phyloP scores from a whole-genome alignment of 2,797 vertebrate species.

The Pipistrellus pygmaeus region DNA sequence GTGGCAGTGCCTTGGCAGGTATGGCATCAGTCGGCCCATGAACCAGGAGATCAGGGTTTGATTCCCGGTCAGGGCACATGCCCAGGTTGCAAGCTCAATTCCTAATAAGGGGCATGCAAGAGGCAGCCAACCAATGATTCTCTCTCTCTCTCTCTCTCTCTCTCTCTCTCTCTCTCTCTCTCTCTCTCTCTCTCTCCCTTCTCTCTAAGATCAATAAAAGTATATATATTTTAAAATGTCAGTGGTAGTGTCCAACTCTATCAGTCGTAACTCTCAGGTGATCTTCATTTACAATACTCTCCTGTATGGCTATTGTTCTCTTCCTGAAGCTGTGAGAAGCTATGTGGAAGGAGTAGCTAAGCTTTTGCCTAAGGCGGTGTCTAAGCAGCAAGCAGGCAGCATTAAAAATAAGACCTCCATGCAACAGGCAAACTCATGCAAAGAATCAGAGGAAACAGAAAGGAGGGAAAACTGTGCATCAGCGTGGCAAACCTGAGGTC shows the following conservation, averaged over 20 bases:
- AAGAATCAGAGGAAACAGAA: neutral
- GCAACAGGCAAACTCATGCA: neutral
- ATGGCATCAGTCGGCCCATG: too few species aligned
- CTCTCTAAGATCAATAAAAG: too few species aligned
- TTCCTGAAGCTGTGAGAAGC: neutral
- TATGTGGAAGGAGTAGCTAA: neutral
- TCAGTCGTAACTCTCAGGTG: neutral
- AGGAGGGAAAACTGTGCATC: neutral
- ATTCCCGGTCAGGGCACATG: too few species aligned
- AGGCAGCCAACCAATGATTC: too few species aligned
- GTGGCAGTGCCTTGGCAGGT: too few species aligned
- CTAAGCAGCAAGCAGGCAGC: neutral
- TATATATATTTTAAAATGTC: neutral
- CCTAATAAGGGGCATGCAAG: too few species aligned
- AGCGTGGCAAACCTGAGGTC: neutral
- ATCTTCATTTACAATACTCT: neutral
- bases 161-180: too few species aligned
- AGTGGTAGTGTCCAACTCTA: neutral
- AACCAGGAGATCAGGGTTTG: too few species aligned
- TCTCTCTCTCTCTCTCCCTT: too few species aligned
- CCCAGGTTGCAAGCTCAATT: too few species aligned
- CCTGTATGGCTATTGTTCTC: neutral
- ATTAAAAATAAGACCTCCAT: neutral
- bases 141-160: too few species aligned
- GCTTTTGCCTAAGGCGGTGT: neutral